Conservation (phyloP, 1,140 invertebrate species). For the Aphis gossypii region DNA sequence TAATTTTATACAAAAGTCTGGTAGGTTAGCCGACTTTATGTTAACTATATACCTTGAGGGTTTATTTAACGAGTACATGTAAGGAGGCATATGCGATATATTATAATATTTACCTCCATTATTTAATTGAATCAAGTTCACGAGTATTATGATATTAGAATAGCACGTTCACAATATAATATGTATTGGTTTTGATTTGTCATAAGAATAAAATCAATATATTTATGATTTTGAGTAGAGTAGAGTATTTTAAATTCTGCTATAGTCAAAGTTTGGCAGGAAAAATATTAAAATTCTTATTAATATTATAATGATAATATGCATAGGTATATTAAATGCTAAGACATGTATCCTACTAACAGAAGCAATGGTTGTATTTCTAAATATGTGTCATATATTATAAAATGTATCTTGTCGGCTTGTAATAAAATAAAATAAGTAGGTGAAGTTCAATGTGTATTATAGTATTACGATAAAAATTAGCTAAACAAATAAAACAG, state of each 20-base stretch:
- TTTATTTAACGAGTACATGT: not conserved
- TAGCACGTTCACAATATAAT: not conserved
- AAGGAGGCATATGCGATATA: not conserved
- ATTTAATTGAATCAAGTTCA: not conserved
- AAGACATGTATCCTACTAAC: not conserved
- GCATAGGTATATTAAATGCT: not conserved
- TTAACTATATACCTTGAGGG: not conserved
- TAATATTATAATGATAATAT: not conserved
- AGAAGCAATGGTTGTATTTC: not conserved
- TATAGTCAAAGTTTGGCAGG: not conserved
- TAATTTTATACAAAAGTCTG: not conserved
- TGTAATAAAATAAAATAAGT: not conserved
- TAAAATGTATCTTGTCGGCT: not conserved
- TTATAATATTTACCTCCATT: not conserved
- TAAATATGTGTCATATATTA: not conserved
- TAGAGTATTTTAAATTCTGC: not conserved
- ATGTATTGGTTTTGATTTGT: not conserved
- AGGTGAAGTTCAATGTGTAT: too few species aligned
- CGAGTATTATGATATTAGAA: not conserved
- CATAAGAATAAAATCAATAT: not conserved
- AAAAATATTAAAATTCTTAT: not conserved
- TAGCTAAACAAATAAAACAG: too few species aligned
- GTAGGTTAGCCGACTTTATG: not conserved
- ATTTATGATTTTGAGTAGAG: not conserved
- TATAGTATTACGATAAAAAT: too few species aligned